These are phyloP conservation scores for Aleiodes sp. DNA, from an alignment of 1,140 invertebrate genomes.

Conservation along the genomic window DNA sequence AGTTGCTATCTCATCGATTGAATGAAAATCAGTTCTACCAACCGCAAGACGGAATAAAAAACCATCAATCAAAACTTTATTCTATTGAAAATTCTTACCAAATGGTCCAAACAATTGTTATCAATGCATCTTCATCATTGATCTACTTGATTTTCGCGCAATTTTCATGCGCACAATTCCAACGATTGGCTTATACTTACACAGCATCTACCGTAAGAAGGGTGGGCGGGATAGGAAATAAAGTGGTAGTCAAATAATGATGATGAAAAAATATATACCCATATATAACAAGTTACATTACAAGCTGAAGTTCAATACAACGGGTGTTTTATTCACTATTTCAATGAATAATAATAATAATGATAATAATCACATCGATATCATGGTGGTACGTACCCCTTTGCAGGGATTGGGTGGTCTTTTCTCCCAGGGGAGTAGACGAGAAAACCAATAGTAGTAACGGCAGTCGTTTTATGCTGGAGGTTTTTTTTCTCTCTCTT, in stretches of 20 bases:
- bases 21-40: too few species aligned
- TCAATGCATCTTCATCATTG: too few species aligned
- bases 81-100: too few species aligned
- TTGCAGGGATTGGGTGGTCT: conserved; percentile 5
- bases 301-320: neutral
- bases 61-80: too few species aligned
- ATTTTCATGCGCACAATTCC: too few species aligned
- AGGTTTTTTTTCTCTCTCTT: conserved; percentile 4
- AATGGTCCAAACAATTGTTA: too few species aligned
- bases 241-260: neutral
- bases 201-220: too few species aligned
- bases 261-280: neutral
- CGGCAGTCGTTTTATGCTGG: conserved; percentile 2
- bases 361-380: neutral
- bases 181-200: too few species aligned
- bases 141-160: too few species aligned
- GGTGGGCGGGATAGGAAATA: too few species aligned
- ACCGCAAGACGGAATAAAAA: too few species aligned
- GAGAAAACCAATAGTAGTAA: conserved; percentile 10
- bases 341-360: conserved; percentile 5
- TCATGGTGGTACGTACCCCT: conserved; percentile 1
- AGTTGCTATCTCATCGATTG: too few species aligned
- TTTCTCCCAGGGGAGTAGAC: neutral
- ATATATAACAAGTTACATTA: neutral
- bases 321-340: conserved; percentile 6